These are phyloP conservation scores for Apamea anceps DNA, from an alignment of 2,888 invertebrate species.

Conservation along the genomic window DNA sequence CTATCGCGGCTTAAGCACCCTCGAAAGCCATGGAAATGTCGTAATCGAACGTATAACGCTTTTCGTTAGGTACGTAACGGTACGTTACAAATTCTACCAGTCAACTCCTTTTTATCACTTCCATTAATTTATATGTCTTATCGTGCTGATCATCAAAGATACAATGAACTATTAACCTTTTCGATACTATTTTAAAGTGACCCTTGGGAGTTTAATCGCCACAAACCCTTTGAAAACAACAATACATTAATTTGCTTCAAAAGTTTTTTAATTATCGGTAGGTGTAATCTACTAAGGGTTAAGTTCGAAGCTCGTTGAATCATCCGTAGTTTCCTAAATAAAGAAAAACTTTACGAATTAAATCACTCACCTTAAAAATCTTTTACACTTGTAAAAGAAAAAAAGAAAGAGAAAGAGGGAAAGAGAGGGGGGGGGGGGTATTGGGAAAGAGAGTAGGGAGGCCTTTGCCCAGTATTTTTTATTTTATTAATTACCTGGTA, in stretches of 20 bases:
- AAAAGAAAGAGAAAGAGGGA: too few relatives aligned
- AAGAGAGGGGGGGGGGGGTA: too few relatives aligned
- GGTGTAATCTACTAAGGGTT: neutral
- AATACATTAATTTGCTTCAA: neutral
- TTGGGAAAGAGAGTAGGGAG: too few relatives aligned
- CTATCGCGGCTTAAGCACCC: too few relatives aligned
- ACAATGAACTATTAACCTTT: slow-evolving; percentile 10
- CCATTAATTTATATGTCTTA: neutral
- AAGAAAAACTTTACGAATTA: neutral
- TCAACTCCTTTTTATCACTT: neutral
- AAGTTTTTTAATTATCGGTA: neutral
- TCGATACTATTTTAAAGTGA: neutral
- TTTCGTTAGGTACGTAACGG: too few relatives aligned
- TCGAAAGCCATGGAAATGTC: too few relatives aligned
- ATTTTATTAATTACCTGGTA: too few relatives aligned
- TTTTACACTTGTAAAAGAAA: too few relatives aligned
- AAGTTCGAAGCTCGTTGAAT: neutral
- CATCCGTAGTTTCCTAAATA: neutral
- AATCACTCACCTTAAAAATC: neutral
- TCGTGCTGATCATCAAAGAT: slow-evolving; percentile 5
- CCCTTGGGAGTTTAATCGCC: slow-evolving; percentile 7
- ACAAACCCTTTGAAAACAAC: slow-evolving; percentile 12
- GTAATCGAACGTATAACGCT: too few relatives aligned
- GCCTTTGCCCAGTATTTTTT: too few relatives aligned
- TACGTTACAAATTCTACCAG: too few relatives aligned